Evolutionary conservation across 1,140 invertebrate species (phyloP).

Genomic region (Caenorhabditis latens): DNA sequence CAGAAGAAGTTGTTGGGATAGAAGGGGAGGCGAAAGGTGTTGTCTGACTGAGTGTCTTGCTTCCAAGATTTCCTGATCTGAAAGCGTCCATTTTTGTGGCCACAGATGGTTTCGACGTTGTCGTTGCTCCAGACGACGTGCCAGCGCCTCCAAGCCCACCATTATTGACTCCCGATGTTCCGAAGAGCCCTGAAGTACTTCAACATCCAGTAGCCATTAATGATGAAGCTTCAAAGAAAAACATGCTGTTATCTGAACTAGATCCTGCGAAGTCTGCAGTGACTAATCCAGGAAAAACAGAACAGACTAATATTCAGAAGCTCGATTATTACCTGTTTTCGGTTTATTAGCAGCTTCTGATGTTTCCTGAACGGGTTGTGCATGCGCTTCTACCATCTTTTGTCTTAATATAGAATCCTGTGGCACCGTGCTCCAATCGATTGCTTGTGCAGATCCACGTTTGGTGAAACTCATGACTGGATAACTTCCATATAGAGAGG

Average conservation of each 20-base stretch:
- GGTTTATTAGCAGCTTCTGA: no score
- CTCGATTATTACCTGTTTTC: no score
- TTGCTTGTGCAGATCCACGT: background rate
- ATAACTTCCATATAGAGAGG: no score
- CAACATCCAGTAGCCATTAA: background rate
- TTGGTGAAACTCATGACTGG: no score
- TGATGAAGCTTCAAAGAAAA: background rate
- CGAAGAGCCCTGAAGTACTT: constrained; percentile 22
- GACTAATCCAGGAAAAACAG: no score
- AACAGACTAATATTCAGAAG: no score
- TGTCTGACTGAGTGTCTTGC: background rate
- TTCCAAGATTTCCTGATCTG: background rate
- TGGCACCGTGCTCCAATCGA: background rate
- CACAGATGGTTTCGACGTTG: background rate
- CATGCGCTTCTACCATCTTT: background rate
- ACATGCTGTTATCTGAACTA: background rate
- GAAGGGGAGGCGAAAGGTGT: background rate
- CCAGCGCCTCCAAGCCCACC: background rate
- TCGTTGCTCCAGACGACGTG: background rate
- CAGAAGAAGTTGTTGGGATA: background rate
- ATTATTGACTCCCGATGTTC: background rate
- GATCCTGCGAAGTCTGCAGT: background rate
- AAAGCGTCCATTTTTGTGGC: background rate
- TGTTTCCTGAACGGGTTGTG: no score
- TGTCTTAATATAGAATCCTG: no score